phyloP scores from a whole-genome alignment of 2,888 invertebrate genomes.

The Eupeodes luniger region DNA sequence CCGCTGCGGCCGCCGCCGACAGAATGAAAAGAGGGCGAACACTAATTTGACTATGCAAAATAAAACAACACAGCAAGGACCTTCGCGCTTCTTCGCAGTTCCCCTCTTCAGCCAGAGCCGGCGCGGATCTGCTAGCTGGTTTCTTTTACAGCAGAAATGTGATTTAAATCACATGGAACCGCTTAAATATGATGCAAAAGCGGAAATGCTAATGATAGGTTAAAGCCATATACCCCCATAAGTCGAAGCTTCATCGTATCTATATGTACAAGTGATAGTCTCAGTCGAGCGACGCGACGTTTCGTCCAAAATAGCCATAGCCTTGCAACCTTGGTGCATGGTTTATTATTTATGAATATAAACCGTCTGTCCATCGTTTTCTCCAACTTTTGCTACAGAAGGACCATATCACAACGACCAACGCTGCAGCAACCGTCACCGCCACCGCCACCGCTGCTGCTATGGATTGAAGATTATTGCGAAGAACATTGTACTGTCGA shows the following conservation, averaged over 20 bases:
- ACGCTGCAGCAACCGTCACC: background rate
- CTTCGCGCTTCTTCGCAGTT: constrained; percentile 24
- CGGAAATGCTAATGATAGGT: constrained; percentile 84
- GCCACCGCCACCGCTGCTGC: too few relatives aligned
- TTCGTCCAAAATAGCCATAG: constrained; percentile 36
- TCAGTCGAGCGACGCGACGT: background rate
- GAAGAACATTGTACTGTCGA: constrained; percentile 11
- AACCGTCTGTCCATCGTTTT: constrained; percentile 63
- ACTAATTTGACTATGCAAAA: constrained; percentile 75
- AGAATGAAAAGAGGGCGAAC: constrained; percentile 45
- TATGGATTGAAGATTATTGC: background rate
- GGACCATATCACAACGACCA: constrained; percentile 31
- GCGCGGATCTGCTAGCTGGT: too few relatives aligned
- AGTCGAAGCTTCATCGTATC: constrained; percentile 38
- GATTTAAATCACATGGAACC: constrained; percentile 73
- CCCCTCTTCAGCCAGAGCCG: background rate
- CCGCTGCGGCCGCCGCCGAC: too few relatives aligned
- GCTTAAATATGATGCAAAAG: constrained; percentile 81
- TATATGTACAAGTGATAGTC: background rate
- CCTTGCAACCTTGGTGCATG: constrained; percentile 67
- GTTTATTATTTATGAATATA: constrained; percentile 76
- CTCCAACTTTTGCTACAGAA: constrained; percentile 49
- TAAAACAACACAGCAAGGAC: constrained; percentile 65
- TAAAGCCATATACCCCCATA: constrained; percentile 70
- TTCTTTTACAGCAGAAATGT: constrained; percentile 48